A percentile compares a stretch with the other conserved stretches of the same genome.
Evolutionary conservation across 2,113 vertebrate species (phyloP).

Genomic region (Glaucomys volans): DNA sequence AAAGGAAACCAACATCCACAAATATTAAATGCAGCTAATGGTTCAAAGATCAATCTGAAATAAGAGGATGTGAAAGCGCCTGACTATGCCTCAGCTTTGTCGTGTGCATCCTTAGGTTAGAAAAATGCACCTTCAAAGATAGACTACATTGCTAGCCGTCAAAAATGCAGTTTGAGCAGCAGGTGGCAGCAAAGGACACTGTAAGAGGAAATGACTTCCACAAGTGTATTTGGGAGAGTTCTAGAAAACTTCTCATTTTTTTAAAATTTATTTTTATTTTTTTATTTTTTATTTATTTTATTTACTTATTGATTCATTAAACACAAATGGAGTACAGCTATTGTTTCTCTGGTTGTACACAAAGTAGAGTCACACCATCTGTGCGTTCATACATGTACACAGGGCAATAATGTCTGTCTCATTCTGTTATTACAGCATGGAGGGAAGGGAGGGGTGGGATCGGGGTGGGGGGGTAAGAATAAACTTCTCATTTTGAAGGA

Average conservation of each 20-base stretch:
- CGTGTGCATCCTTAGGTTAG: neutral
- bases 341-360: too few species aligned
- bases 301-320: too few species aligned
- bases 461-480: too few species aligned
- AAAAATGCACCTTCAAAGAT: accelerated
- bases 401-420: too few species aligned
- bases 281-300: too few species aligned
- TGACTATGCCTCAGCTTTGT: neutral
- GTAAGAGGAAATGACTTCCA: neutral
- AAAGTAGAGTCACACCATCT: too few species aligned
- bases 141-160: neutral
- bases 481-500: neutral
- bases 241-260: neutral
- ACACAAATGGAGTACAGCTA: too few species aligned
- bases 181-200: conserved; percentile 80
- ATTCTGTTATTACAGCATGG: too few species aligned
- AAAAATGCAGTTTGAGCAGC: conserved; percentile 26
- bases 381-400: too few species aligned
- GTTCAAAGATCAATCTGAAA: neutral
- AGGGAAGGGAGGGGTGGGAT: too few species aligned
- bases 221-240: neutral
- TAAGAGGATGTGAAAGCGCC: neutral
- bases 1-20: neutral
- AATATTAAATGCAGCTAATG: neutral
- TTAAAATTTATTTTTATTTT: too few species aligned